phyloP scores from a whole-genome alignment of 2,797 vertebrate genomes.

The Apodemus agrarius region DNA sequence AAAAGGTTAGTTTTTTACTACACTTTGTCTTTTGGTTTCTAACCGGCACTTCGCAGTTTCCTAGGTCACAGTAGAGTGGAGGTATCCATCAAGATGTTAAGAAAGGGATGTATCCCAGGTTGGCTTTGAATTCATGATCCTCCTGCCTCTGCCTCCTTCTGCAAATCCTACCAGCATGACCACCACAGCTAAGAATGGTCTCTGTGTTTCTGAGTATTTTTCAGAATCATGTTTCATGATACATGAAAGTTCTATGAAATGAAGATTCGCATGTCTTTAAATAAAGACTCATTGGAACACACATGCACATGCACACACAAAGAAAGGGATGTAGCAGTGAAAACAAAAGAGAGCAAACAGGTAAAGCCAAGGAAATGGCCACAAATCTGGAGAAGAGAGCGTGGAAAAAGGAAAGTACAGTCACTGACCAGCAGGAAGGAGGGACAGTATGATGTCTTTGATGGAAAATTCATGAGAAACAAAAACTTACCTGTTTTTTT shows the following conservation, averaged over 20 bases:
- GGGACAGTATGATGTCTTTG: background rate
- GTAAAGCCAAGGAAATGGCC: background rate
- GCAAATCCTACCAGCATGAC: too few relatives aligned
- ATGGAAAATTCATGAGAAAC: background rate
- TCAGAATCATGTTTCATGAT: background rate
- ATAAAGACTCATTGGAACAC: constrained; percentile 47
- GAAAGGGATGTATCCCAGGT: background rate
- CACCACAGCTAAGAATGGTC: background rate
- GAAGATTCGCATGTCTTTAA: constrained; percentile 1
- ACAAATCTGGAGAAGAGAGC: background rate
- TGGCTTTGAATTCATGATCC: too few relatives aligned
- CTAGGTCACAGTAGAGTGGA: background rate
- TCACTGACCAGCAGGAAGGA: background rate
- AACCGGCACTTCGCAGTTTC: background rate
- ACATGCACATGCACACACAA: background rate
- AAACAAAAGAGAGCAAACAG: background rate
- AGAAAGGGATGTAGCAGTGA: too few relatives aligned
- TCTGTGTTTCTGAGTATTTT: constrained; percentile 18
- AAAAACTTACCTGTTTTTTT: background rate
- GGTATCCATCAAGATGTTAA: background rate
- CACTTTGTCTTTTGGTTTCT: background rate
- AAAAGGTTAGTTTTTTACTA: background rate
- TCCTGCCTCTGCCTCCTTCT: too few relatives aligned
- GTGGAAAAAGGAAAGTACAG: too few relatives aligned
- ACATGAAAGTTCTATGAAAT: background rate